Conservation (phyloP, 1,140 invertebrate species). For the Pararge aegeria region DNA sequence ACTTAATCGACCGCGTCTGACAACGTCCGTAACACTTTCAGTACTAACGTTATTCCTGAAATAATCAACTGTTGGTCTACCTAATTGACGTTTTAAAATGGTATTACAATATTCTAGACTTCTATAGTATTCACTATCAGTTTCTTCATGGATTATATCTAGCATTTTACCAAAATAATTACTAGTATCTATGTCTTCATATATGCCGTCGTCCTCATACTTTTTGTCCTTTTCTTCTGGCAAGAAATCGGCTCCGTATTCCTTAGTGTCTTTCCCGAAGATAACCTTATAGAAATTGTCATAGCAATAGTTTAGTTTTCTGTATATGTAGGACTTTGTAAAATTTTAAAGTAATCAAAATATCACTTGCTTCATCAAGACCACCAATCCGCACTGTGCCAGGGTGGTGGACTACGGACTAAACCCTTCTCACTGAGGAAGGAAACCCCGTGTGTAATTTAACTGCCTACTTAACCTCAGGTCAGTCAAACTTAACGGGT, state of each 20-base stretch:
- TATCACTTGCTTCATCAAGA: no score
- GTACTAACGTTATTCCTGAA: not conserved
- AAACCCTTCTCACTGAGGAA: no score
- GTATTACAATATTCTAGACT: conserved; percentile 63
- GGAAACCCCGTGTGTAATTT: no score
- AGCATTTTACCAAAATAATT: conserved; percentile 48
- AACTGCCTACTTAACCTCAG: no score
- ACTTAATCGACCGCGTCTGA: no score
- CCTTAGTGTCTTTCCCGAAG: conserved; percentile 51
- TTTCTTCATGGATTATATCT: conserved; percentile 75
- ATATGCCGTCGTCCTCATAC: conserved; percentile 69
- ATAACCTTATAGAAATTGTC: conserved; percentile 74
- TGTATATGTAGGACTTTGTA: conserved; percentile 66
- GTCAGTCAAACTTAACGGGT: no score
- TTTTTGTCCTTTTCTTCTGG: conserved; percentile 19
- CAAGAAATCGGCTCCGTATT: conserved; percentile 55
- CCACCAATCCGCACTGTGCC: no score
- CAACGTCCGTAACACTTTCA: no score
- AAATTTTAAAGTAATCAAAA: no score
- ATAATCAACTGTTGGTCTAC: not conserved
- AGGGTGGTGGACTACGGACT: no score
- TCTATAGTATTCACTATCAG: conserved; percentile 74
- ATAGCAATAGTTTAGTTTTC: conserved; percentile 74
- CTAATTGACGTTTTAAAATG: conserved; percentile 29
- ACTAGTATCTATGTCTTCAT: conserved; percentile 71